Base-by-base conservation (phyloP, 2,797 vertebrate species). In the Rhinella marina region DNA sequence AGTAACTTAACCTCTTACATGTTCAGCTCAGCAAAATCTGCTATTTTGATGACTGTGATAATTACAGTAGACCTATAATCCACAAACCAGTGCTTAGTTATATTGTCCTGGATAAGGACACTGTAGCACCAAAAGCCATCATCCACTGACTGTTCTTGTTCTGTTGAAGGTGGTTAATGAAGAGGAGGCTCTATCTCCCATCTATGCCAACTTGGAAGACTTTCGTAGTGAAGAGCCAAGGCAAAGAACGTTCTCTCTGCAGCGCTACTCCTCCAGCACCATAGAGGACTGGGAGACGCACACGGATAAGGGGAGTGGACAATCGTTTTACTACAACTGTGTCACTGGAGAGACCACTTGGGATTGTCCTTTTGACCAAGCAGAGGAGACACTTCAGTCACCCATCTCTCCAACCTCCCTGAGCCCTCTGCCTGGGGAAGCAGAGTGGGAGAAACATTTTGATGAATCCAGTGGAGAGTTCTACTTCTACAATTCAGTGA, bases 341-440 rank as follows among this genome's bases (percentile, higher is more conserved):
- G 85, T 88, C 27, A 97, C 97, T 0, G 97, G 97, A 2, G 94
- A 92, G 87, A 97, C 97, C 90, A 99, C 97, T 79, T 99, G 98
- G 98, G 97, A 99, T 12, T 93, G 94, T 86, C 96, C 97, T 48
- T 95, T 93, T 21, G 92, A 92, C 78, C 88, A 88, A 82, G 68
- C 87, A 16, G 88, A 88, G 19, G 90, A 92, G 1, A 88, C 88
- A 54, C 78, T 88, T 85, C 94, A 93, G 86, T 93, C 95, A 0
- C 86, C 78, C 89, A 82, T 92, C 78, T 87, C 95, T 86, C 91
- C 90, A 0, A 32, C 90, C 73, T 76, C 96, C 83, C 91, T 88
- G 52, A 91, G 92, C 89, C 88, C 91, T 3, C 91, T 89, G 86
- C 88, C 82, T 89, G 86, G 90, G 91, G 82, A 92, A 94, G 90